These are phyloP conservation scores for Cybosia mesomella DNA, from an alignment of 2,888 invertebrate species.

Conservation along the genomic window DNA sequence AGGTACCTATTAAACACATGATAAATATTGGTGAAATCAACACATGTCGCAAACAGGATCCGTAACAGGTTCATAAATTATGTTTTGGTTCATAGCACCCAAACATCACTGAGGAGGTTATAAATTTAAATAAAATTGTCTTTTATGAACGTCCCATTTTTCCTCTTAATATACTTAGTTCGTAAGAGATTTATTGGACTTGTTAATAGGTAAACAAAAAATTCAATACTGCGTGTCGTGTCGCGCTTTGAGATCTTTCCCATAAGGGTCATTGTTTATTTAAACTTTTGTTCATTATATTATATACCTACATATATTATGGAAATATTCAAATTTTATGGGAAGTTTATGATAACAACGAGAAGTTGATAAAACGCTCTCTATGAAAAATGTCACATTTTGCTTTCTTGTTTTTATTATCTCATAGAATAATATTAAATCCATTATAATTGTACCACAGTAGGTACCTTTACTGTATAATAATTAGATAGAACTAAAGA, in stretches of 20 bases:
- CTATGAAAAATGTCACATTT: conserved; percentile 11
- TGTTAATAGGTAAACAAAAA: neutral
- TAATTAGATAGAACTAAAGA: too few species aligned
- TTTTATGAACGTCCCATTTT: conserved; percentile 9
- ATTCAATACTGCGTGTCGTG: neutral
- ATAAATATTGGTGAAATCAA: conserved; percentile 17
- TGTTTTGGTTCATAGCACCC: conserved; percentile 28
- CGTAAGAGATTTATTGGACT: conserved; percentile 10
- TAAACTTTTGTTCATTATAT: conserved; percentile 8
- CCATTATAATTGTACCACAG: conserved; percentile 3
- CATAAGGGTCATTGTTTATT: conserved; percentile 14
- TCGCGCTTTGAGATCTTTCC: conserved; percentile 5
- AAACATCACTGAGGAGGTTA: conserved; percentile 20
- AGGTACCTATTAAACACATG: conserved; percentile 1
- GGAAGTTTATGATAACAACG: conserved; percentile 12
- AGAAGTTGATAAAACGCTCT: neutral
- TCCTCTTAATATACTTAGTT: neutral
- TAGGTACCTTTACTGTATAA: conserved; percentile 1
- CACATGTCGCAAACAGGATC: conserved; percentile 31
- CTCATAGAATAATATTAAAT: neutral
- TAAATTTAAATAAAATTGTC: conserved; percentile 12
- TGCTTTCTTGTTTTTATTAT: conserved; percentile 16
- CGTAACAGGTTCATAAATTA: conserved; percentile 45
- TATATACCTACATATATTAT: neutral
- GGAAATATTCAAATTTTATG: conserved; percentile 1